Percentiles rank a stretch among this genome's conserved stretches.
Evolutionary conservation across 2,888 invertebrate species (phyloP).

Genomic region (Cybosia mesomella): DNA sequence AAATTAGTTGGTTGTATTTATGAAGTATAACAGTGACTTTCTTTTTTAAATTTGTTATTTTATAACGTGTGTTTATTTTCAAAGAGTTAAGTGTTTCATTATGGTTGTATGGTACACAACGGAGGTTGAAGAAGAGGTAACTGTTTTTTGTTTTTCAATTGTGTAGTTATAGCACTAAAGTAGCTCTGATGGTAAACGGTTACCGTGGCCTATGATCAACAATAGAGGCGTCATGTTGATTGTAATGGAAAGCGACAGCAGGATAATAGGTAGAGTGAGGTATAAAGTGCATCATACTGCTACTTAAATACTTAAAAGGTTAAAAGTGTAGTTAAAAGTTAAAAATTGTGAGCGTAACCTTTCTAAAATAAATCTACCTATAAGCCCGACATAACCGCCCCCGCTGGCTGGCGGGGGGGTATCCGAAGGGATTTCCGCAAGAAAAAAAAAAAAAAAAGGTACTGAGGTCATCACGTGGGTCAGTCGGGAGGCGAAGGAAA

Average conservation of each 20-base stretch:
- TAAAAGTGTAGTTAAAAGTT: too few relatives aligned
- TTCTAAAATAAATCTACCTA: neutral
- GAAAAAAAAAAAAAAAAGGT: too few relatives aligned
- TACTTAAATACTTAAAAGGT: too few relatives aligned
- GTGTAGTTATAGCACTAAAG: neutral
- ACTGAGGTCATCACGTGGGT: too few relatives aligned
- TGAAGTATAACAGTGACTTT: neutral
- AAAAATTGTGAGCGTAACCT: neutral
- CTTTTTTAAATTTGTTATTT: neutral
- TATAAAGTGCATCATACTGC: neutral
- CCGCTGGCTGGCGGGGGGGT: too few relatives aligned
- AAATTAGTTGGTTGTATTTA: neutral
- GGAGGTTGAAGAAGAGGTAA: constrained; percentile 48
- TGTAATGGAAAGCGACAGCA: neutral
- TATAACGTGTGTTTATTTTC: neutral
- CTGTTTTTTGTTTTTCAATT: neutral
- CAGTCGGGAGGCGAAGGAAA: too few relatives aligned
- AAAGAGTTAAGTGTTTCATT: constrained; percentile 29
- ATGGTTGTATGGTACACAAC: constrained; percentile 53
- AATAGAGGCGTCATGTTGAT: neutral
- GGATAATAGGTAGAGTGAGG: too few relatives aligned
- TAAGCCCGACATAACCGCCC: too few relatives aligned
- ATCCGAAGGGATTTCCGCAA: too few relatives aligned
- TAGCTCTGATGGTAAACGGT: neutral
- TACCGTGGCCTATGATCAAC: neutral